Evolutionary conservation across 2,113 vertebrate species (phyloP).

Genomic region (Elephantulus edwardii): DNA sequence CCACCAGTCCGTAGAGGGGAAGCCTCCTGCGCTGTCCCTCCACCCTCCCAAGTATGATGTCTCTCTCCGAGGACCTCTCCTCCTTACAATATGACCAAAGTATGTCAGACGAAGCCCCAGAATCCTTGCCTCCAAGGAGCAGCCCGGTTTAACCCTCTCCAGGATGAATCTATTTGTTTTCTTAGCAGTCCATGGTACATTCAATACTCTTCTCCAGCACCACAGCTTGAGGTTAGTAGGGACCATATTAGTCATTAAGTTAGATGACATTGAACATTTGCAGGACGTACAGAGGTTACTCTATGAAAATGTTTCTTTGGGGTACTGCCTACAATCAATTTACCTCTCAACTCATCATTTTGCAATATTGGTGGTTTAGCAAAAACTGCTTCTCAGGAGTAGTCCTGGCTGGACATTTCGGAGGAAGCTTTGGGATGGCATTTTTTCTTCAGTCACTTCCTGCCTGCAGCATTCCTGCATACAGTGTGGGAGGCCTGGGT

Average conservation of each 20-base stretch:
- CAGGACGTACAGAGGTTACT: neutral
- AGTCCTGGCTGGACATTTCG: neutral
- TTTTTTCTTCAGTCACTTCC: neutral
- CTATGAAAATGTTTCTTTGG: neutral
- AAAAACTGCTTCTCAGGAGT: slow-evolving; percentile 11
- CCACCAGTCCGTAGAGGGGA: too few relatives aligned
- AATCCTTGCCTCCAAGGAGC: too few relatives aligned
- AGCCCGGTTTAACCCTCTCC: too few relatives aligned
- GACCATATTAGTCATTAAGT: neutral
- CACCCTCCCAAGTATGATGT: too few relatives aligned
- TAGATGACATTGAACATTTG: neutral
- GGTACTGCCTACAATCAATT: neutral
- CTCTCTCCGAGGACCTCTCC: too few relatives aligned
- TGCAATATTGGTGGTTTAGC: neutral
- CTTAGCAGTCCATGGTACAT: too few relatives aligned
- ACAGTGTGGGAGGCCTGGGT: neutral
- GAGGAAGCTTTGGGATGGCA: neutral
- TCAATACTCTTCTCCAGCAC: too few relatives aligned
- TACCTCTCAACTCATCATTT: slow-evolving; percentile 8
- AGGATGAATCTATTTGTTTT: too few relatives aligned
- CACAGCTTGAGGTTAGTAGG: too few relatives aligned
- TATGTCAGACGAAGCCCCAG: too few relatives aligned
- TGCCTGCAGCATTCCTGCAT: neutral
- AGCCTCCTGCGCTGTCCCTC: too few relatives aligned
- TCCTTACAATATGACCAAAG: too few relatives aligned